A percentile compares a stretch with the other conserved stretches of the same genome.
Evolutionary conservation across 2,113 vertebrate genomes (phyloP).

Genomic region (Siniperca chuatsi): DNA sequence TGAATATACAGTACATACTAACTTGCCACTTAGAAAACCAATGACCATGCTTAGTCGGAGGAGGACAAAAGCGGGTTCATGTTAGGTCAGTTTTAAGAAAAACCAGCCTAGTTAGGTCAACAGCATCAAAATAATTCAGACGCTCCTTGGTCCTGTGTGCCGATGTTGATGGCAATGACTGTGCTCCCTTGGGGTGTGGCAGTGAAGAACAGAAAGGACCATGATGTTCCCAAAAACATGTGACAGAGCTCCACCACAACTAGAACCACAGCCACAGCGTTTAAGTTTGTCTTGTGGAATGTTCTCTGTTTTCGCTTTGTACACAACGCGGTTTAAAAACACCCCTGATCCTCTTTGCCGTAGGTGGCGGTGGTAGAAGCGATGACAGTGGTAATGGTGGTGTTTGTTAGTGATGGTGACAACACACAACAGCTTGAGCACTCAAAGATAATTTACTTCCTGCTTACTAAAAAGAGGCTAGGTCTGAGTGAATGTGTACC

Average conservation of each 20-base stretch:
- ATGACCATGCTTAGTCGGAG: constrained; percentile 14
- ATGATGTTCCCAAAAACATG: constrained; percentile 41
- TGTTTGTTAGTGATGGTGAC: constrained; percentile 19
- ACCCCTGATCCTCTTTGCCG: constrained; percentile 7
- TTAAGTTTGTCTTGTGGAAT: constrained; percentile 49
- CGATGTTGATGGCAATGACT: constrained; percentile 30
- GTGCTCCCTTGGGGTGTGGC: constrained; percentile 2
- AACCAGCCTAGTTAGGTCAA: not conserved
- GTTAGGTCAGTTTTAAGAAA: not conserved
- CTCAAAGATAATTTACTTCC: constrained; percentile 2
- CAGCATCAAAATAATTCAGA: not conserved
- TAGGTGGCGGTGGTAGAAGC: not conserved
- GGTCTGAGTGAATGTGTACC: constrained; percentile 5
- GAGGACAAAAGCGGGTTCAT: constrained; percentile 9
- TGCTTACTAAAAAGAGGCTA: constrained; percentile 20
- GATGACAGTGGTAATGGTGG: constrained; percentile 14
- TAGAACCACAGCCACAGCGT: constrained; percentile 22
- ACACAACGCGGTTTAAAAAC: constrained; percentile 6
- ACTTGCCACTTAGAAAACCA: not conserved
- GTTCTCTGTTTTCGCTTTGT: constrained; percentile 46
- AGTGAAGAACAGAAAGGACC: constrained; percentile 17
- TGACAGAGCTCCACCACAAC: constrained; percentile 2
- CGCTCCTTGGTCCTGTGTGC: not conserved
- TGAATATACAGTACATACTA: not conserved
- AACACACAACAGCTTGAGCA: not conserved